Base-by-base conservation (phyloP, 2,113 vertebrate species). In the Poeciliopsis turrubarensis region DNA sequence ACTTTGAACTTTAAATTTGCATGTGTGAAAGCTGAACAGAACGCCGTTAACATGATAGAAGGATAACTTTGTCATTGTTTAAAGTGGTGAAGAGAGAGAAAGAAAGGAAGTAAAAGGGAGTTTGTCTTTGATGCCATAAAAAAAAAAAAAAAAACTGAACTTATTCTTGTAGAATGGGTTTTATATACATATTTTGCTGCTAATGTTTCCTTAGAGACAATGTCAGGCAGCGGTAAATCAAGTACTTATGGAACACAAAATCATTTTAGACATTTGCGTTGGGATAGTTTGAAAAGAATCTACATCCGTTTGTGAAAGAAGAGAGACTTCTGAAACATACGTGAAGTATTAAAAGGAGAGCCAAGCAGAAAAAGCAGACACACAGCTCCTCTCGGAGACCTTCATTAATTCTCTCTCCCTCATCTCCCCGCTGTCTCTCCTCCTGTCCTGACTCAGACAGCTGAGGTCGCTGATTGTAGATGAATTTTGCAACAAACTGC, bases 341-440 rank as follows among this genome's bases (percentile, higher is more conserved):
- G 32, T 8, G n/a, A 37, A 67, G 26, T 7, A 19, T 3, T 7
- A 62, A 32, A 79, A 32, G 62, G 31, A 60, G 32, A 74, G n/a
- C 29, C 41, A 60, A 60, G 27, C 31, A 60, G 61, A 65, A 76
- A 69, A 61, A 65, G 30, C 29, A 82, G 64, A 91, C 84, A 87
- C 60, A 80, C 70, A 86, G 75, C 79, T 67, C 65, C 83, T 87
- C 79, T 89, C 87, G 77, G 60, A 76, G 73, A 62, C 65, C 68
- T 79, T 90, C 87, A 92, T 91, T 92, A 90, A 93, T 91, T 92
- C 90, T 82, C 37, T 79, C 74, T 86, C 90, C 90, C 89, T 91
- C 83, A 60, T 84, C 79, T 84, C 75, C 74, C 77, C 12, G 34
- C 72, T 77, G 44, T 51, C 15, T 37, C 54, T 9, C 63, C 68